Conservation (phyloP, 2,797 vertebrate genomes). For the Microctenopoma lineatum region DNA sequence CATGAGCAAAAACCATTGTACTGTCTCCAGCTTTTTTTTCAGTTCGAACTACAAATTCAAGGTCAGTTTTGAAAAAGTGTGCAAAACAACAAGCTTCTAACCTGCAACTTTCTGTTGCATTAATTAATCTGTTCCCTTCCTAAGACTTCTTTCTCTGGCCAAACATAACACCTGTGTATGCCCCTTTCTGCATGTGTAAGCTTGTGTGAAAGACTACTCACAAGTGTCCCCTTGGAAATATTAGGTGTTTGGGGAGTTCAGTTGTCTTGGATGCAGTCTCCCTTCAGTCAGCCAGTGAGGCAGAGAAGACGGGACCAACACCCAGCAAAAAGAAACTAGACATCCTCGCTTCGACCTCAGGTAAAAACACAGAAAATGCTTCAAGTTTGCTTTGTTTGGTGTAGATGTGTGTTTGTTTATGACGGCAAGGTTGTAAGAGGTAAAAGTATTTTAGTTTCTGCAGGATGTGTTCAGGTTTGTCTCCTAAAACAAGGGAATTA, state of each 20-base stretch:
- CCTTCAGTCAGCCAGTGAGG: slow-evolving; percentile 44
- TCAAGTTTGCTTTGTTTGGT: not conserved
- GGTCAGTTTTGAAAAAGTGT: not conserved
- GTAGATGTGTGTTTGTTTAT: not conserved
- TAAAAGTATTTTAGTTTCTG: not conserved
- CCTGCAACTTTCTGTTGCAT: not conserved
- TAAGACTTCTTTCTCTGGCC: not conserved
- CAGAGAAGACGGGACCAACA: slow-evolving; percentile 56
- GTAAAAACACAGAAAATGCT: slow-evolving; percentile 41
- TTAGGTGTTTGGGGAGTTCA: slow-evolving; percentile 51
- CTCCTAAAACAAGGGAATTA: not conserved
- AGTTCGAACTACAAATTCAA: slow-evolving; percentile 2
- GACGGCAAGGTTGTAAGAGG: not conserved
- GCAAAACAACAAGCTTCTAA: not conserved
- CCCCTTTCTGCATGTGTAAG: slow-evolving; percentile 1
- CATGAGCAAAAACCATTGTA: not conserved
- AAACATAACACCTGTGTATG: not conserved
- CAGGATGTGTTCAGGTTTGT: not conserved
- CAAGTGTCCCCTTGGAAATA: slow-evolving; percentile 52
- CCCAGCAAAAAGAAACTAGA: slow-evolving; percentile 30
- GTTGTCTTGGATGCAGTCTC: slow-evolving; percentile 77
- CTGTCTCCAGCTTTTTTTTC: not conserved
- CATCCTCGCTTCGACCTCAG: slow-evolving; percentile 41
- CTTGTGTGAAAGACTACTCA: slow-evolving; percentile 10
- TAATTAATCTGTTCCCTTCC: not conserved